These are phyloP conservation scores for Callyntrura guangdongensis DNA, from an alignment of 2,888 invertebrate genomes.

Conservation along the genomic window DNA sequence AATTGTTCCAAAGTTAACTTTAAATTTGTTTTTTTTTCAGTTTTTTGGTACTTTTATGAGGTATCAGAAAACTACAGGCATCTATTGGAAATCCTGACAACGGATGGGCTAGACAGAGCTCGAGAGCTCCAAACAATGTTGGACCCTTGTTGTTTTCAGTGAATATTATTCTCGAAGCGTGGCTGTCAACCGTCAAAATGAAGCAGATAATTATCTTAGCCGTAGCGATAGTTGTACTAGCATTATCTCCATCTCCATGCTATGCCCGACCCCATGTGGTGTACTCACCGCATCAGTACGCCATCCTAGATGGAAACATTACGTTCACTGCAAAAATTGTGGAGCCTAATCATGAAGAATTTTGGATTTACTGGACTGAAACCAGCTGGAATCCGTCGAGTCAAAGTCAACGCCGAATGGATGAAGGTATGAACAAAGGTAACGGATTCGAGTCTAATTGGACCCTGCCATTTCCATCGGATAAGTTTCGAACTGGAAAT, in stretches of 20 bases:
- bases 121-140: not conserved
- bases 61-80: too few relatives aligned
- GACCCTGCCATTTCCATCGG: constrained; percentile 72
- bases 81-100: not conserved
- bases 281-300: constrained; percentile 89
- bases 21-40: too few relatives aligned
- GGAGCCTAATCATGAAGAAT: constrained; percentile 84
- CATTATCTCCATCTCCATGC: not conserved
- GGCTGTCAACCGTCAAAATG: not conserved
- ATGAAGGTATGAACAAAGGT: constrained; percentile 62
- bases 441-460: constrained; percentile 80
- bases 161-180: not conserved
- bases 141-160: not conserved
- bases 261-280: constrained; percentile 81
- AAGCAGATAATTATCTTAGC: not conserved
- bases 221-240: not conserved
- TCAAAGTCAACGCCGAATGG: not conserved
- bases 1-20: too few relatives aligned
- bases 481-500: constrained; percentile 68
- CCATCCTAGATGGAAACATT: constrained; percentile 91
- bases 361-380: constrained; percentile 79
- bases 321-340: constrained; percentile 89
- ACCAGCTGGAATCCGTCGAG: constrained; percentile 39
- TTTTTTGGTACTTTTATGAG: too few relatives aligned
- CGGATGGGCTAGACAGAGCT: not conserved